Base-by-base conservation (phyloP, 1,140 invertebrate species). In the Hycleus cichorii region DNA sequence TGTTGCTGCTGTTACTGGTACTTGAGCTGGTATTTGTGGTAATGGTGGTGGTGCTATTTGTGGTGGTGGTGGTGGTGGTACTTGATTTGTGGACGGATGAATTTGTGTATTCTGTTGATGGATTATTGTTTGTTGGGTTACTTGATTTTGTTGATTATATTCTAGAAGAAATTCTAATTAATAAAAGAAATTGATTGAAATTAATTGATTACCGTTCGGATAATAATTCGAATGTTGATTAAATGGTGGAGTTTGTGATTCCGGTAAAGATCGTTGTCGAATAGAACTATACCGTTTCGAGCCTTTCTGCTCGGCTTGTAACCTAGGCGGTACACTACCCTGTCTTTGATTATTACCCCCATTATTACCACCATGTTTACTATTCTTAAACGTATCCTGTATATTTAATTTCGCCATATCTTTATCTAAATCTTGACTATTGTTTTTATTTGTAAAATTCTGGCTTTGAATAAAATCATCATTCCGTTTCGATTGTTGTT, bases 231-330 rank as follows among this genome's bases (percentile, higher is more conserved):
- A 18, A 39, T 63, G 53, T 47, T 66, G 64, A 4, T 18, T 40
- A 27, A 66, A 60, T 1, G 68, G 66, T 6, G 68, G 64, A 51
- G 64, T 63, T 45, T 63, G 56, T 6, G 67, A 65, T 61, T 74
- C 72, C n/a, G 72, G 72, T 46, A 80, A 65, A 2, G 78, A 78
- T 11, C 78, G 65, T 50, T 80, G 79, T 8, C 79, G 70, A 11
- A 80, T 63, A 26, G 77, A 79, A 59, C 78, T 80, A 67, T 80
- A 80, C 12, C 79, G 69, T 56, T 80, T 80, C 39, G 76, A 76
- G 42, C 77, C 77, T 32, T 67, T 69, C 48, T 76, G 73, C 7
- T 72, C 64, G 49, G 61, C 54, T 50, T 80, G 79, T 61, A 80
- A 71, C 57, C 79, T 76, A 11, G 78, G 77, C 10, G 76, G 77